Evolutionary conservation across 2,113 vertebrate species (phyloP).

Genomic region (Nothocercus nigrocapillus): DNA sequence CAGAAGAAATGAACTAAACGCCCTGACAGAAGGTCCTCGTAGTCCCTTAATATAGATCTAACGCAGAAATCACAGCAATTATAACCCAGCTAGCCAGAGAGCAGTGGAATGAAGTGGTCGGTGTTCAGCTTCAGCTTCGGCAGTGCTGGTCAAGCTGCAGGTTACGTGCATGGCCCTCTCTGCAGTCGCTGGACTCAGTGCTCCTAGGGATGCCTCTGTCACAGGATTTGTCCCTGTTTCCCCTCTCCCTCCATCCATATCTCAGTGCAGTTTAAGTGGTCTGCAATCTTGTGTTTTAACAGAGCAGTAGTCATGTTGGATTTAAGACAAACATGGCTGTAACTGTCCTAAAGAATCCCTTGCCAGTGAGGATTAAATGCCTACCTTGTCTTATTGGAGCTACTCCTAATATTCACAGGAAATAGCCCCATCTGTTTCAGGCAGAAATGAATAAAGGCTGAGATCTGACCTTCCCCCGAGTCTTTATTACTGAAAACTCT

Average conservation of each 20-base stretch:
- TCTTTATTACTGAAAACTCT: background rate
- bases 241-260: background rate
- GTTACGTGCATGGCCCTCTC: background rate
- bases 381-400: background rate
- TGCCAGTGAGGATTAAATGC: background rate
- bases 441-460: background rate
- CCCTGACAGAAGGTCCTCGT: background rate
- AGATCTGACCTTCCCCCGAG: background rate
- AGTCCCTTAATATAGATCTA: constrained; percentile 8
- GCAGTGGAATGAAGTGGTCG: background rate
- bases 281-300: background rate
- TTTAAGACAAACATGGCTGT: background rate
- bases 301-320: background rate
- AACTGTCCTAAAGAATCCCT: background rate
- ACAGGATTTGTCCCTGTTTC: rapidly evolving
- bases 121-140: background rate
- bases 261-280: background rate
- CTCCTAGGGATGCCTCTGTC: background rate
- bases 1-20: constrained; percentile 15
- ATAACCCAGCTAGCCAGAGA: constrained; percentile 16
- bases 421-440: background rate
- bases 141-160: background rate
- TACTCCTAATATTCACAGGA: background rate
- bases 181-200: background rate
- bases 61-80: background rate